Percentiles rank a stretch among this genome's conserved stretches.
phyloP scores from a whole-genome alignment of 2,797 vertebrate genomes.

The Champsocephalus esox region DNA sequence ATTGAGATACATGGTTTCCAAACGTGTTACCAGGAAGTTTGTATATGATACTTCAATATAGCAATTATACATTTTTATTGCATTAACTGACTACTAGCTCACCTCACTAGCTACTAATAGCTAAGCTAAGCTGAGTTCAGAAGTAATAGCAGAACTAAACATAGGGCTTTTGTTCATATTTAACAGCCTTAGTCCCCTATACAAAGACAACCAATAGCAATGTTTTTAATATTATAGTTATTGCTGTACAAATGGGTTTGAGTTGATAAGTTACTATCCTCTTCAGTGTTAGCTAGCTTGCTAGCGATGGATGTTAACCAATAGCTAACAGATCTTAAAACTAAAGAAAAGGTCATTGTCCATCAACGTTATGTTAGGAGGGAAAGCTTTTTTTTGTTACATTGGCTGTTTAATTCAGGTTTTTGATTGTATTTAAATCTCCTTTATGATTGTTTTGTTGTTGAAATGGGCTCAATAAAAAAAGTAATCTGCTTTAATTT shows the following conservation, averaged over 20 bases:
- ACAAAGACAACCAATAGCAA: neutral
- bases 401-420: too few species aligned
- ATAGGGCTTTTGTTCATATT: neutral
- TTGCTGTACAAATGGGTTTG: neutral
- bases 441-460: too few species aligned
- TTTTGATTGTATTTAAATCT: too few species aligned
- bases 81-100: neutral
- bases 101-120: neutral
- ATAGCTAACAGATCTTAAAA: neutral
- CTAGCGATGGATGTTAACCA: neutral
- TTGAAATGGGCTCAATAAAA: too few species aligned
- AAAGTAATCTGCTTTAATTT: too few species aligned
- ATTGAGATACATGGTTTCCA: constrained; percentile 12
- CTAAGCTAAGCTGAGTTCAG: neutral
- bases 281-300: neutral
- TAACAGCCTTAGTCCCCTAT: neutral
- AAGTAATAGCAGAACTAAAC: neutral
- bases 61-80: neutral
- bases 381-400: neutral
- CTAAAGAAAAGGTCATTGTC: neutral
- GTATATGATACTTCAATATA: constrained; percentile 4
- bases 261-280: neutral
- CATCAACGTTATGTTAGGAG: neutral
- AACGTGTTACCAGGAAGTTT: constrained; percentile 7
- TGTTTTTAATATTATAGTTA: neutral